Evolutionary conservation across 2,113 vertebrate species (phyloP).

Genomic region (Plotosus lineatus): DNA sequence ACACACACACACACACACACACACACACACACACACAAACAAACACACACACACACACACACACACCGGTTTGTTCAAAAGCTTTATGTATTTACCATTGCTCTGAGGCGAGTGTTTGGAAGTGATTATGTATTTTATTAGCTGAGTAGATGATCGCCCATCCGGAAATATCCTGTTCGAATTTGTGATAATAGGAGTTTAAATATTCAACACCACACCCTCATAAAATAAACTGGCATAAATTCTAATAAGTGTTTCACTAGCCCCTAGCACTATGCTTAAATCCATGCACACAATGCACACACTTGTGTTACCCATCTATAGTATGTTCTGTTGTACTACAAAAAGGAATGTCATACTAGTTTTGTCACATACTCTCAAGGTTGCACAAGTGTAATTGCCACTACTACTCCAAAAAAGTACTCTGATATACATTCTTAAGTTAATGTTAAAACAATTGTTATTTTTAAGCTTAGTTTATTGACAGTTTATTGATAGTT

Average conservation of each 20-base stretch:
- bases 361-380: too few species aligned
- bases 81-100: conserved; percentile 49
- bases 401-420: too few species aligned
- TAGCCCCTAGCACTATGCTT: not conserved
- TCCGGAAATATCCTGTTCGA: conserved; percentile 63
- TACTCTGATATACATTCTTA: too few species aligned
- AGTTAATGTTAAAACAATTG: too few species aligned
- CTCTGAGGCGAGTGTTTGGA: conserved; percentile 55
- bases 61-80: conserved; percentile 17
- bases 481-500: too few species aligned
- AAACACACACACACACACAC: conserved; percentile 20
- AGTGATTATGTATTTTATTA: conserved; percentile 73
- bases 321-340: too few species aligned
- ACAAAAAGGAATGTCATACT: too few species aligned
- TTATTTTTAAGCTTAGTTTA: too few species aligned
- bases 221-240: conserved; percentile 66
- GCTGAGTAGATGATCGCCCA: conserved; percentile 67
- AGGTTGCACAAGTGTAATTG: too few species aligned
- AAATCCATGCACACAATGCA: not conserved
- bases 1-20: conserved; percentile 14
- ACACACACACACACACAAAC: conserved; percentile 1
- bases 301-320: too few species aligned
- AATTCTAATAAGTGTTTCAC: conserved; percentile 30
- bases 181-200: conserved; percentile 70
- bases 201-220: conserved; percentile 68